A percentile compares a stretch with the other conserved stretches of the same genome.
phyloP scores from a whole-genome alignment of 2,888 invertebrate genomes.

The Siphlonurus alternatus region DNA sequence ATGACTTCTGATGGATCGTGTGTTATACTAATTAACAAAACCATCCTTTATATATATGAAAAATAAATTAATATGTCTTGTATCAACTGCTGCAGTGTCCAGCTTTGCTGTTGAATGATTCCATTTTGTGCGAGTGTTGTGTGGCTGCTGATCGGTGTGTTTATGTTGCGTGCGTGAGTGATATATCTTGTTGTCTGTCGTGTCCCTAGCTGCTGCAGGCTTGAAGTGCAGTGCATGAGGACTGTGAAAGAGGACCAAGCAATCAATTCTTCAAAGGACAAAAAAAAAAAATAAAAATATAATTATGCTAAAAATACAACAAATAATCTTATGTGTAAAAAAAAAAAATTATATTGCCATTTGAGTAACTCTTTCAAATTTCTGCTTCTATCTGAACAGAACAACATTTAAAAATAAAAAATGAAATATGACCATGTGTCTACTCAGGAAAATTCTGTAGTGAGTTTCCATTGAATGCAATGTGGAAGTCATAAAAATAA shows the following conservation, averaged over 20 bases:
- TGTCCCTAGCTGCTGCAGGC: not conserved
- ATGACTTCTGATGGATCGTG: conserved; percentile 3
- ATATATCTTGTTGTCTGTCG: conserved; percentile 10
- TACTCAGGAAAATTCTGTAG: conserved; percentile 16
- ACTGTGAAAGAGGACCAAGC: conserved; percentile 14
- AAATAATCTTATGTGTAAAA: not conserved
- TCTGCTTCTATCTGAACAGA: conserved; percentile 13
- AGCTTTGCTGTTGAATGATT: conserved; percentile 6
- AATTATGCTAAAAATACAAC: conserved; percentile 7
- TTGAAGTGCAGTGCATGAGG: not conserved
- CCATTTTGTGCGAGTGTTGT: conserved; percentile 11
- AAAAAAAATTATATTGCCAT: conserved; percentile 10
- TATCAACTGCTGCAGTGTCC: conserved; percentile 4
- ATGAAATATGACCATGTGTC: conserved; percentile 13
- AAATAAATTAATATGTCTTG: conserved; percentile 5
- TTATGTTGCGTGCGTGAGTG: conserved; percentile 13
- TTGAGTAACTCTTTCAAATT: conserved; percentile 13
- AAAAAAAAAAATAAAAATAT: not conserved
- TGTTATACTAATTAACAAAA: not conserved
- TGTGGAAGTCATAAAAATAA: conserved; percentile 9
- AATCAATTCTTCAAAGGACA: conserved; percentile 10
- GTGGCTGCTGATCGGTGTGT: conserved; percentile 10
- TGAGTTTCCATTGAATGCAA: conserved; percentile 15
- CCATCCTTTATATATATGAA: conserved; percentile 6
- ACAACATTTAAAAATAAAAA: conserved; percentile 6